Base-by-base conservation (phyloP, 1,140 invertebrate genomes). In the Ceratina calcarata region DNA sequence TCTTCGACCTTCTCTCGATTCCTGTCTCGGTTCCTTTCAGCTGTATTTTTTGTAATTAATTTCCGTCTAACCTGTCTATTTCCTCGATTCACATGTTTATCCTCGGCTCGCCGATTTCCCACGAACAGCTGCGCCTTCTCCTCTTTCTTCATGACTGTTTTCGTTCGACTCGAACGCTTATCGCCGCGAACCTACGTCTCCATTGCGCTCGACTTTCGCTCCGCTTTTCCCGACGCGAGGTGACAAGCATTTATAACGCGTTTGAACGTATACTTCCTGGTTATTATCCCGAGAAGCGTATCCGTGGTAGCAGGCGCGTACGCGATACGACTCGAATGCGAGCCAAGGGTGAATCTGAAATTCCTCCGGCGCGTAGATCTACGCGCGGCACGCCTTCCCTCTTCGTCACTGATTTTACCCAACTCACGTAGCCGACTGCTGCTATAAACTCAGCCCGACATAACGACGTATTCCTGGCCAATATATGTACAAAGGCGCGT, bases 401-500 rank as follows among this genome's bases (percentile, higher is more conserved):
- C 12, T 7, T 53, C 20, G 49, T 22, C 53, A 77, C 8, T 53
- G 80, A 82, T 86, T 86, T 85, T 58, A 82, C 49, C 80, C 80
- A 58, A 68, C 83, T 86, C 84, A 80, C 83, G 84, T 86, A 85
- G 45, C 45, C 51, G 80, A 6, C 22, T 75, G 61, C 70, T 53
- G 75, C 45, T 57, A 80, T 78, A 82, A 85, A 85, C 79, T 62
- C 37, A 55, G 58, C 62, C 61, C 66, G 80, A 82, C 83, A 61
- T 76, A 86, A 86, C 84, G 83, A 79, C 75, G 75, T 86, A 85
- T 86, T 85, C 76, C 80, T 55, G 27, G 58, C 55, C 80, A 67
- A 82, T 82, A 69, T 76, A 82, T 82, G 68, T 76, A 86, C 84
- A 85, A 85, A 86, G 84, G 64, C 71, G 70, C 65, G 37, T 82